Base-by-base conservation (phyloP, 2,113 vertebrate species). In the Narcine bancroftii region DNA sequence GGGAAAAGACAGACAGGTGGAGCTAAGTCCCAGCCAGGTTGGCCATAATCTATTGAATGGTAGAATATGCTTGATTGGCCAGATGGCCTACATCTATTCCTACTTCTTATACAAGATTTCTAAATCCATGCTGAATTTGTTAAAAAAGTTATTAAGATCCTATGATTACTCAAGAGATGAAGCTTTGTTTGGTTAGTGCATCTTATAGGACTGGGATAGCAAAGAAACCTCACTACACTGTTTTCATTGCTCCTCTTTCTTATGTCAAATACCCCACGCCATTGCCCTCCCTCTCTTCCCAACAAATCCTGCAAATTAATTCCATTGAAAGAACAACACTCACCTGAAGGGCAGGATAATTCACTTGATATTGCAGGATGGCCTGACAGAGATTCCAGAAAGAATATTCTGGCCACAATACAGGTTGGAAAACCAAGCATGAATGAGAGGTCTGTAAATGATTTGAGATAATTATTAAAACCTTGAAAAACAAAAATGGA, bases 321-420 rank as follows among this genome's bases (percentile, higher is more conserved):
- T 81, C 24, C 47, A 33, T 47, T 7, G 4, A 85, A 2, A 15
- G 33, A 33, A 60, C 33, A 85, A 33, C 33, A 93, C 95, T 95
- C 95, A 99, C 99, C 97, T 99, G 98, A 89, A 99, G 96, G 93
- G 97, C 95, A 85, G 92, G 96, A 94, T 98, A 95, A 94, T 97
- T 99, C 94, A 97, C 95, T 94, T 99, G 98, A 94, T 97, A 99
- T 92, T 97, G 97, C 81, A 99, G 94, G 93, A 99, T 95, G n/a
- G 99, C 98, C 93, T 99, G 98, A 94, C 97, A 99, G 89, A 99
- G 95, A 94, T 99, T 99, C 99, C 99, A 99, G 94, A 99, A 99
- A 0, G 98, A 97, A 93, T 99, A 99, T 93, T 99, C 99, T 50
- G 98, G 99, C 99, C 99, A 99, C 94, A 99, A 95, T 92, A 99